A percentile compares a stretch with the other conserved stretches of the same genome.
phyloP scores from a whole-genome alignment of 2,113 vertebrate genomes.

The Promerops cafer region DNA sequence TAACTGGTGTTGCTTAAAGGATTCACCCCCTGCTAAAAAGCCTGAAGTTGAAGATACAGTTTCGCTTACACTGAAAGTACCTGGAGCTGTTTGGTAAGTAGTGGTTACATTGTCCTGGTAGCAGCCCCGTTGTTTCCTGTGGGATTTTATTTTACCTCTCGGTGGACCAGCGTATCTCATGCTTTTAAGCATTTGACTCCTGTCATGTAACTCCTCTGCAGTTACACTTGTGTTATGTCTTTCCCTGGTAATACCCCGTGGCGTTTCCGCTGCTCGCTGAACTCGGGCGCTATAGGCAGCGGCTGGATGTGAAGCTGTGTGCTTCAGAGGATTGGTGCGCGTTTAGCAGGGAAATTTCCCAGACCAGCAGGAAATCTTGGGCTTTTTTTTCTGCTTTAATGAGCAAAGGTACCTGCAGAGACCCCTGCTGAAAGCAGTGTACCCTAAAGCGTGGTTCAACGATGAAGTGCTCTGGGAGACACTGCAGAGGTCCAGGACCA shows the following conservation, averaged over 20 bases:
- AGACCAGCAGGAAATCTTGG: background rate
- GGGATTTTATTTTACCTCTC: background rate
- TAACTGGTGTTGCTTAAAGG: accelerated
- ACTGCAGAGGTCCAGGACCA: background rate
- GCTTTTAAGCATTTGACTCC: background rate
- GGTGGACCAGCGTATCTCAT: background rate
- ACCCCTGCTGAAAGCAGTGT: background rate
- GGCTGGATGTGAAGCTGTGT: background rate
- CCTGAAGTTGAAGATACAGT: accelerated
- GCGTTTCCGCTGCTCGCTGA: background rate
- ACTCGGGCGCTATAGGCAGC: accelerated
- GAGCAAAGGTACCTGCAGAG: background rate
- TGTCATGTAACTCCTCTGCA: background rate
- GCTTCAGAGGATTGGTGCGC: background rate
- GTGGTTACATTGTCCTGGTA: accelerated
- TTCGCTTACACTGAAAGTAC: background rate
- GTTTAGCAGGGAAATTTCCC: background rate
- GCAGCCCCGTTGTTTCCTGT: background rate
- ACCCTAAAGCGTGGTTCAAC: background rate
- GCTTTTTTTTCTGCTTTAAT: background rate
- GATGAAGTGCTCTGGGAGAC: background rate
- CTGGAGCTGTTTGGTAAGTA: background rate
- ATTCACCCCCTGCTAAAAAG: background rate
- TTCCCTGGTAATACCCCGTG: background rate
- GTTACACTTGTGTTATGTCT: background rate